These are phyloP conservation scores for Brienomyrus brachyistius DNA, from an alignment of 2,113 vertebrate genomes.

Conservation along the genomic window DNA sequence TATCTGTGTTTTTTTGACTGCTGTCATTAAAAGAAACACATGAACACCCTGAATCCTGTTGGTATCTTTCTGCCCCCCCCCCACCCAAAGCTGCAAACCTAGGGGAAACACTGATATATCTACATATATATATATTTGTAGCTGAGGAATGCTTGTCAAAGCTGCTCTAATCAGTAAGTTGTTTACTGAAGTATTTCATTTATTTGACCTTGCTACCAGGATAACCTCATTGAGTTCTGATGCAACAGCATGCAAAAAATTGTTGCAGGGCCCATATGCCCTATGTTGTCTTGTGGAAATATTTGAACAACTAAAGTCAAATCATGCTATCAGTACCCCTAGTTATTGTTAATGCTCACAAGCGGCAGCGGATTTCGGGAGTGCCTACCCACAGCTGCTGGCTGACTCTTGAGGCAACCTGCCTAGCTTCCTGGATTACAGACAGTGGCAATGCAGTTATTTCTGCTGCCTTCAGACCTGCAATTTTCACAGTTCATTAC, in stretches of 20 bases:
- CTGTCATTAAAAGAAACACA: no score
- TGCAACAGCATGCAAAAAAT: conserved; percentile 8
- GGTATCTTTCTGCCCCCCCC: no score
- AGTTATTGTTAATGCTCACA: not conserved
- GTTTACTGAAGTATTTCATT: not conserved
- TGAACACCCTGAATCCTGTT: no score
- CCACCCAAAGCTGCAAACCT: no score
- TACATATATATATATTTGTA: not conserved
- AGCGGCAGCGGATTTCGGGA: not conserved
- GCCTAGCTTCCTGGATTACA: conserved; percentile 75
- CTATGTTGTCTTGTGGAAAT: not conserved
- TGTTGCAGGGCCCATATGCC: not conserved
- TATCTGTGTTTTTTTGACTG: no score
- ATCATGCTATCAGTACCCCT: not conserved
- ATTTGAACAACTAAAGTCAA: conserved; percentile 5
- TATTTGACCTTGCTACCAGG: conserved; percentile 2
- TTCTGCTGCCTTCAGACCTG: conserved; percentile 86
- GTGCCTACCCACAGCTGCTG: conserved; percentile 74
- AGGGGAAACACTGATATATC: no score
- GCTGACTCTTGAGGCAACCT: conserved; percentile 66
- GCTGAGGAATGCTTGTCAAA: not conserved
- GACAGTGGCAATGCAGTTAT: conserved; percentile 72
- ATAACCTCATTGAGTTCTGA: conserved; percentile 4
- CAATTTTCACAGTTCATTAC: conserved; percentile 22
- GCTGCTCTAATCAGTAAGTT: conserved; percentile 1